Conservation (phyloP, 2,888 invertebrate genomes). For the Cantharis rufa region DNA sequence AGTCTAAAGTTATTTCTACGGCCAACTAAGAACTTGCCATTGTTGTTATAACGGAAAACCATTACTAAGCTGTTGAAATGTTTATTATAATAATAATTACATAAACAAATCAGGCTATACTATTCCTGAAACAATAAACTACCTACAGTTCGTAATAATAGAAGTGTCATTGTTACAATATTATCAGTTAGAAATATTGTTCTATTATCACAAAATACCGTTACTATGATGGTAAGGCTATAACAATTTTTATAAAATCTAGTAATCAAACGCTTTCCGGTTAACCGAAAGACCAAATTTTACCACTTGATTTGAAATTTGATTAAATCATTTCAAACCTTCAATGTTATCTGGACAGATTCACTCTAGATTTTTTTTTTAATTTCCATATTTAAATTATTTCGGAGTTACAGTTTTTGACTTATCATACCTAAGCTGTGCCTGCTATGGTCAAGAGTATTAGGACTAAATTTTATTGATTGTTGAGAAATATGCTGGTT, state of each 20-base stretch:
- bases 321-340: not conserved
- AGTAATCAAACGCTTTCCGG: too few relatives aligned
- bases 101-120: not conserved
- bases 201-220: not conserved
- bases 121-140: not conserved
- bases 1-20: not conserved
- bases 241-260: not conserved
- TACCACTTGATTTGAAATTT: not conserved
- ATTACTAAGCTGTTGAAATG: not conserved
- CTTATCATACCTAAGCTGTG: not conserved
- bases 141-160: not conserved
- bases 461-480: not conserved
- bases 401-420: not conserved
- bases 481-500: too few relatives aligned
- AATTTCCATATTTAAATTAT: not conserved
- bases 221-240: not conserved
- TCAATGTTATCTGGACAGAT: not conserved
- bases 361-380: not conserved
- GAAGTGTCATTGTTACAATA: not conserved
- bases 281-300: not conserved
- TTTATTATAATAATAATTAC: not conserved
- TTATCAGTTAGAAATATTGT: not conserved
- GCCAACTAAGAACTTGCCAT: not conserved
- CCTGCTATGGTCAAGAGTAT: not conserved
- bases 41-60: not conserved